phyloP scores from a whole-genome alignment of 2,888 invertebrate species.

The Plusia festucae region DNA sequence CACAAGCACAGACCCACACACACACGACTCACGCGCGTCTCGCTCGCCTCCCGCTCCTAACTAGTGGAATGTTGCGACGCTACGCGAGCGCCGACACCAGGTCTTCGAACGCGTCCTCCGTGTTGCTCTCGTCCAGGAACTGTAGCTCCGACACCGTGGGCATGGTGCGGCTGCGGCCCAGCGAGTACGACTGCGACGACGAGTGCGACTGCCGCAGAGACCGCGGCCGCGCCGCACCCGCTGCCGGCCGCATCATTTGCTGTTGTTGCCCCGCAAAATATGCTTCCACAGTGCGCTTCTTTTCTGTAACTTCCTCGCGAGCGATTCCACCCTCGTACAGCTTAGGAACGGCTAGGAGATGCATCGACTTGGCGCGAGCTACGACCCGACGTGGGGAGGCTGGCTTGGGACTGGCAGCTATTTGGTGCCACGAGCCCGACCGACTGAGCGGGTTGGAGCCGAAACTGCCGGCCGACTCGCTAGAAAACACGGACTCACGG shows the following conservation, averaged over 20 bases:
- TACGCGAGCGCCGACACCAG: constrained; percentile 91
- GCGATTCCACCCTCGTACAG: constrained; percentile 94
- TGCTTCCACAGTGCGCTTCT: constrained; percentile 93
- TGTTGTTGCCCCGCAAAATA: constrained; percentile 89
- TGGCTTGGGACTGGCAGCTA: constrained; percentile 83
- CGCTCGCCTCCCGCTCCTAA: constrained; percentile 83
- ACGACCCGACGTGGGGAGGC: constrained; percentile 82
- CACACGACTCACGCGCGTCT: constrained; percentile 89
- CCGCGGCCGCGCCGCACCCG: constrained; percentile 38
- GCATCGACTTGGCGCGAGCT: constrained; percentile 92
- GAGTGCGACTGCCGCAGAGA: constrained; percentile 67
- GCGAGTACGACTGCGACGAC: constrained; percentile 85
- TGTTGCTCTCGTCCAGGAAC: constrained; percentile 93
- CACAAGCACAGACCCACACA: constrained; percentile 86
- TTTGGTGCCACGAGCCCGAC: constrained; percentile 95
- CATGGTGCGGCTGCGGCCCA: constrained; percentile 94
- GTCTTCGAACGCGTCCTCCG: constrained; percentile 96
- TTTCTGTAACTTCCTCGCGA: constrained; percentile 91
- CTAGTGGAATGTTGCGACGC: constrained; percentile 84
- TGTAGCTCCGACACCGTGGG: constrained; percentile 92
- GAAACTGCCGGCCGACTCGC: constrained; percentile 73
- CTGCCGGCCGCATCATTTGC: constrained; percentile 62
- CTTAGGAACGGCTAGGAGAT: constrained; percentile 93
- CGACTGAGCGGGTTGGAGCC: constrained; percentile 82
- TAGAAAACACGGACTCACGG: constrained; percentile 77